phyloP scores from a whole-genome alignment of 30 jellyfish, hydroid and myxozoan genomes.

The Cassiopea andromeda region DNA sequence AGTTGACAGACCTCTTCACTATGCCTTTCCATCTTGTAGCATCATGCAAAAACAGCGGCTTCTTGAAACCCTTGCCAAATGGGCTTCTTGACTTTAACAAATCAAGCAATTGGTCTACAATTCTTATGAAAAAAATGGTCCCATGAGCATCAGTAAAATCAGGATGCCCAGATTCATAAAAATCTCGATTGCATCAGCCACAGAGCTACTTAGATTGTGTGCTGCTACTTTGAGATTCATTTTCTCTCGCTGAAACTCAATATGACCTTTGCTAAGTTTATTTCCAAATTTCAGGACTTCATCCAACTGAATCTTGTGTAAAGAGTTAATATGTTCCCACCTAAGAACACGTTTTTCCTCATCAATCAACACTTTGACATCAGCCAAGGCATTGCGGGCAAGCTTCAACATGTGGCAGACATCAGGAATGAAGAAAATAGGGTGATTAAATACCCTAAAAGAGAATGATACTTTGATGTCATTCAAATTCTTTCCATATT shows the following conservation, averaged over 20 bases:
- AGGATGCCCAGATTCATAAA: not conserved
- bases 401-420: slow-evolving; percentile 45
- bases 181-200: slow-evolving; percentile 42
- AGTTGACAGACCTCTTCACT: slow-evolving; percentile 3
- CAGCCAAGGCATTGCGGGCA: slow-evolving; percentile 42
- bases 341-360: not conserved
- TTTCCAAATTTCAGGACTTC: slow-evolving; percentile 57
- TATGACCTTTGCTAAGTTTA: slow-evolving; percentile 9
- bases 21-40: slow-evolving; percentile 6
- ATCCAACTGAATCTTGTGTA: slow-evolving; percentile 38
- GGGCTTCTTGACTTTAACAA: slow-evolving; percentile 12
- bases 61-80: slow-evolving; percentile 37
- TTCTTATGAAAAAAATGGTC: slow-evolving; percentile 17
- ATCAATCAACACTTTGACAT: not conserved
- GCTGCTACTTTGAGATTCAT: slow-evolving; percentile 68
- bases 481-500: not conserved
- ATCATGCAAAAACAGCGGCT: slow-evolving; percentile 20
- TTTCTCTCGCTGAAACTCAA: slow-evolving; percentile 61
- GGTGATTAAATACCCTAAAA: not conserved
- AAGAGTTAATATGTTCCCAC: slow-evolving; percentile 26
- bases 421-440: slow-evolving; percentile 11
- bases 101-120: slow-evolving; percentile 14
- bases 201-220: slow-evolving; percentile 27
- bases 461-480: slow-evolving; percentile 16
- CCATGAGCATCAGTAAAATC: slow-evolving; percentile 39